These are phyloP conservation scores for Pangasianodon hypophthalmus DNA, from an alignment of 2,113 vertebrate species.

Conservation along the genomic window DNA sequence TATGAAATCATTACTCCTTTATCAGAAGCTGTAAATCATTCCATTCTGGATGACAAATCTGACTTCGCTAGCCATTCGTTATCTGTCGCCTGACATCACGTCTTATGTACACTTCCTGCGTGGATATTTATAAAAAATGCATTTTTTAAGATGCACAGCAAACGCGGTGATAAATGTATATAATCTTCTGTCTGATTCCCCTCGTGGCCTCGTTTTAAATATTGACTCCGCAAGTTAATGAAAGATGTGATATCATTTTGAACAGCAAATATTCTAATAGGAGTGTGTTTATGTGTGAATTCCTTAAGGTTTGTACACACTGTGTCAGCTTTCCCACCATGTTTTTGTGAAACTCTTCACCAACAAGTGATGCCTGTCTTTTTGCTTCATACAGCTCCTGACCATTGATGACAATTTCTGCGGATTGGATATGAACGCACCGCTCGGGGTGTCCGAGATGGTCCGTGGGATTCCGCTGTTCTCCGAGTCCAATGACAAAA, in stretches of 20 bases:
- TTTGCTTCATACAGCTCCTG: constrained; percentile 79
- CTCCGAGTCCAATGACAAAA: constrained; percentile 88
- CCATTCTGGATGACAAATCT: constrained; percentile 56
- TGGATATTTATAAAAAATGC: constrained; percentile 2
- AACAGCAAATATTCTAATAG: not conserved
- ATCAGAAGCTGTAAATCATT: constrained; percentile 70
- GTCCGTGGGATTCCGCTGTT: constrained; percentile 89
- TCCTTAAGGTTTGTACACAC: constrained; percentile 11
- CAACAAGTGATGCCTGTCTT: constrained; percentile 19
- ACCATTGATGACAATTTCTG: constrained; percentile 98
- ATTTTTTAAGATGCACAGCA: not conserved
- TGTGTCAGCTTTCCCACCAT: not conserved
- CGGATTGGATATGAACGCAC: constrained; percentile 98
- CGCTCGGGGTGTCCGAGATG: constrained; percentile 95
- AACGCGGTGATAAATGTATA: constrained; percentile 32
- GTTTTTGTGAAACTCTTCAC: not conserved
- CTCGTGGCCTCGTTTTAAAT: not conserved
- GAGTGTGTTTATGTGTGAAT: not conserved
- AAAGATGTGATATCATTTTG: not conserved
- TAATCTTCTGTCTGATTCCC: constrained; percentile 5
- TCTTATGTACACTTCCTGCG: not conserved
- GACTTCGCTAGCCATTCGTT: constrained; percentile 46
- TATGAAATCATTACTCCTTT: constrained; percentile 66
- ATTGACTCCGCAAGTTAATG: not conserved
- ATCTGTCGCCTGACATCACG: constrained; percentile 41